Base-by-base conservation (phyloP, 2,888 invertebrate species). In the Palloptera scutellata region DNA sequence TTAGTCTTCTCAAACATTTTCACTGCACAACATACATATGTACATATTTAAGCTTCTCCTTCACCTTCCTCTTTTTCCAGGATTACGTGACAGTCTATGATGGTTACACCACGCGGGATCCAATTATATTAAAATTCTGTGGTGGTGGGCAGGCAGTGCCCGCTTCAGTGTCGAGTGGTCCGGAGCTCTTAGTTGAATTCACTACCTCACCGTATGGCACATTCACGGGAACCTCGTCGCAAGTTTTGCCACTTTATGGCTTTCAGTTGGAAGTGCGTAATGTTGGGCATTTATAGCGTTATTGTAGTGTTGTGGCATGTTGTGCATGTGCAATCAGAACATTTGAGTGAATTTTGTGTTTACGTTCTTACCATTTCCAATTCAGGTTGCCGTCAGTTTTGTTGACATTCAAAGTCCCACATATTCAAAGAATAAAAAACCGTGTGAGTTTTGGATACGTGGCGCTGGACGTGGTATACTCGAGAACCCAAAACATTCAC, bases 71-170 rank as follows among this genome's bases (percentile, higher is more conserved):
- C 55, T 69, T 67, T 61, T 73, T 77, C 68, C 80, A 92, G 86
- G 94, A 94, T 86, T 94, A 93, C 86, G 93, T 95, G 75, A 94
- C 93, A 43, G 91, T 94, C 63, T 95, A 94, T 85, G 94, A 95
- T 80, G 94, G 94, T 51, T 94, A 94, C 81, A 94, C 94, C 74
- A 94, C 94, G 52, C 88, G 94, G 77, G 94, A 95, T 85, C 94
- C 95, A 19, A 91, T 95, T 73, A 90, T 96, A 78, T 86, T 95
- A 75, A 93, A 94, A 86, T 96, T 96, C 86, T 96, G 96, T 80
- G 94, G 95, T 10, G 94, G 95, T 57, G 94, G 94, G 48, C 93
- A 94, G 78, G 89, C 93, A 4, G 92, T 95, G 64, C 95, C 95
- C 12, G 91, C 92, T 80, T 91, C 95, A 43, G 90, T 93, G 75